Evolutionary conservation across 2,888 invertebrate genomes (phyloP).

Genomic region (Petrolisthes cinctipes): DNA sequence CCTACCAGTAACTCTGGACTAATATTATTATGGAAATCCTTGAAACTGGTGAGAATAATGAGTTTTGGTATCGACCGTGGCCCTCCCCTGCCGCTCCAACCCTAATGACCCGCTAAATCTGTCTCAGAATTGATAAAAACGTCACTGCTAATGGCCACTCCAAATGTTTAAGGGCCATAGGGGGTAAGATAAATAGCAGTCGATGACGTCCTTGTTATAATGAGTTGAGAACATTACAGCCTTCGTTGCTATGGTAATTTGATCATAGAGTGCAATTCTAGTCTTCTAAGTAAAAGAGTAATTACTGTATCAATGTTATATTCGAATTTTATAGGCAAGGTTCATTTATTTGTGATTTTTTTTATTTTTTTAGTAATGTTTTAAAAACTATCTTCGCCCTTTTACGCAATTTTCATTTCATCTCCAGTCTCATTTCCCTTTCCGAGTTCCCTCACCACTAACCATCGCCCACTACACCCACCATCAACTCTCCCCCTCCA

Average conservation of each 20-base stretch:
- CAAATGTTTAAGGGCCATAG: background rate
- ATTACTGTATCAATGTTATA: no score
- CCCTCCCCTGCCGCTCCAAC: background rate
- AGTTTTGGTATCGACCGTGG: background rate
- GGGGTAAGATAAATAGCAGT: background rate
- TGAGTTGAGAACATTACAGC: background rate
- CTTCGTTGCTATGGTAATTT: no score
- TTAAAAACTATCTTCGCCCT: no score
- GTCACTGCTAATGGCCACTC: background rate
- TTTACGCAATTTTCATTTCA: no score
- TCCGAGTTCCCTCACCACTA: no score
- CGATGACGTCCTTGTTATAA: background rate
- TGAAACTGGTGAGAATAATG: constrained; percentile 12
- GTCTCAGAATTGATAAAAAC: background rate
- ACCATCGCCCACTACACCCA: no score
- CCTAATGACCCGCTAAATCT: background rate
- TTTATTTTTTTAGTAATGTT: no score
- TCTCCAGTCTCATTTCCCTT: no score
- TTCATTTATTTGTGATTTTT: no score
- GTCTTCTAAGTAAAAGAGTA: no score
- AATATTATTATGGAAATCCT: background rate
- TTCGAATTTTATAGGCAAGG: no score
- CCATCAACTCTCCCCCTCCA: constrained; percentile 2
- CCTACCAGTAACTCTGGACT: background rate
- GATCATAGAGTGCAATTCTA: no score